These are phyloP conservation scores for Malurus splendens DNA, from an alignment of 2,797 vertebrate genomes.

Conservation along the genomic window DNA sequence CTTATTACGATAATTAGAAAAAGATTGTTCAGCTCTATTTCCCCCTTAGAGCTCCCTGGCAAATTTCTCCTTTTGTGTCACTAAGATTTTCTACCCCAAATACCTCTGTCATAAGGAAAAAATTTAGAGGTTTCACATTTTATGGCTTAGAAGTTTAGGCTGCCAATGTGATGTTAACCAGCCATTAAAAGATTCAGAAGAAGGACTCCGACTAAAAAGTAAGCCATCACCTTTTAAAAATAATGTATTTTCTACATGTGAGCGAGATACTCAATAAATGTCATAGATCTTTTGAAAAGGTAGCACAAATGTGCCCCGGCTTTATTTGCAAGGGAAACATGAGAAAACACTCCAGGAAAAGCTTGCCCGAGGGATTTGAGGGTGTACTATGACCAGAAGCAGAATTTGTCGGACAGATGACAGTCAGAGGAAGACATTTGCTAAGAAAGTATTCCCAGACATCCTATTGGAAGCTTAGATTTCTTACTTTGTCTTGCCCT, in stretches of 20 bases:
- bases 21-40: slow-evolving; percentile 51
- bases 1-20: slow-evolving; percentile 63
- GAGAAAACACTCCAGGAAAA: not conserved
- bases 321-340: not conserved
- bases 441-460: slow-evolving; percentile 19
- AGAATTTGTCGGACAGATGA: not conserved
- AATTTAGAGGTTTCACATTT: slow-evolving; percentile 29
- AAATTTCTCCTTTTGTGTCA: slow-evolving; percentile 22
- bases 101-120: slow-evolving; percentile 44
- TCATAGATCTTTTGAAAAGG: not conserved
- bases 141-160: slow-evolving; percentile 3
- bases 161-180: slow-evolving; percentile 25
- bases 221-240: not conserved
- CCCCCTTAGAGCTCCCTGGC: slow-evolving; percentile 17
- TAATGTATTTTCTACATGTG: not conserved
- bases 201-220: not conserved
- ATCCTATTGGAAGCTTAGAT: not conserved
- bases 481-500: not conserved
- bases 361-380: not conserved
- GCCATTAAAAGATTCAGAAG: not conserved
- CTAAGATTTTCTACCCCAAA: slow-evolving; percentile 36
- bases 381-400: slow-evolving; percentile 37
- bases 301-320: not conserved
- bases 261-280: not conserved
- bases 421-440: not conserved